These are phyloP conservation scores for Scaptomyza pallida DNA, from an alignment of 1,140 invertebrate species.

Conservation along the genomic window DNA sequence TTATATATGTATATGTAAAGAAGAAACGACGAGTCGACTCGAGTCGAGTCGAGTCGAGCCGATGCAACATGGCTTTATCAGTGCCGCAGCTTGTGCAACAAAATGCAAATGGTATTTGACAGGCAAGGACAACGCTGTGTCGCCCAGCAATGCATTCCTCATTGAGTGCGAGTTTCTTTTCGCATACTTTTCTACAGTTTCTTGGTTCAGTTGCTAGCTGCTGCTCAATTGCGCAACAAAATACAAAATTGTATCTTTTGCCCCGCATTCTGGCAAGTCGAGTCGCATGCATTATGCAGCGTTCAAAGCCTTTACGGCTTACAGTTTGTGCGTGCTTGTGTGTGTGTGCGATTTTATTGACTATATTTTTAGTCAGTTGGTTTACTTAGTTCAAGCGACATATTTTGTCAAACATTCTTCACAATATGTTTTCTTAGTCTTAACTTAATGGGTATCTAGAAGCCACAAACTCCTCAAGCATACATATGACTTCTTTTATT, in stretches of 20 bases:
- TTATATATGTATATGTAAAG: conserved; percentile 47
- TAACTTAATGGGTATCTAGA: not conserved
- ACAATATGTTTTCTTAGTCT: too few relatives aligned
- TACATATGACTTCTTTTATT: not conserved
- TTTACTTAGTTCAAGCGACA: conserved; percentile 42
- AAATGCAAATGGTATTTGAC: conserved; percentile 75
- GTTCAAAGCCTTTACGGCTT: conserved; percentile 28
- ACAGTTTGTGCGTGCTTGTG: conserved; percentile 9
- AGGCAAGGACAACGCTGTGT: conserved; percentile 54
- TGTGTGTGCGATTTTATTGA: conserved; percentile 36
- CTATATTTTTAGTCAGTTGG: conserved; percentile 45
- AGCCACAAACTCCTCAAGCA: not conserved
- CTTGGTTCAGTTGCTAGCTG: conserved; percentile 69
- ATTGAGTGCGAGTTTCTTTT: conserved; percentile 55
- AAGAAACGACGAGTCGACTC: conserved; percentile 1
- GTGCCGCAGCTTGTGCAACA: conserved; percentile 29
- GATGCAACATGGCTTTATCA: conserved; percentile 70
- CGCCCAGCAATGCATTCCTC: conserved; percentile 35
- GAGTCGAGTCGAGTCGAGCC: conserved; percentile 2
- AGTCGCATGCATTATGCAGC: conserved; percentile 64
- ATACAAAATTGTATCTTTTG: conserved; percentile 58
- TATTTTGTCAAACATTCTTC: conserved; percentile 54
- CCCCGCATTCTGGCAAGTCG: conserved; percentile 3
- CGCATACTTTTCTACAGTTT: conserved; percentile 43
- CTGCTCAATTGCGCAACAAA: conserved; percentile 79